Percentiles rank a stretch among this genome's conserved stretches.
phyloP scores from a whole-genome alignment of 2,113 vertebrate species.

The Laterallus jamaicensis region DNA sequence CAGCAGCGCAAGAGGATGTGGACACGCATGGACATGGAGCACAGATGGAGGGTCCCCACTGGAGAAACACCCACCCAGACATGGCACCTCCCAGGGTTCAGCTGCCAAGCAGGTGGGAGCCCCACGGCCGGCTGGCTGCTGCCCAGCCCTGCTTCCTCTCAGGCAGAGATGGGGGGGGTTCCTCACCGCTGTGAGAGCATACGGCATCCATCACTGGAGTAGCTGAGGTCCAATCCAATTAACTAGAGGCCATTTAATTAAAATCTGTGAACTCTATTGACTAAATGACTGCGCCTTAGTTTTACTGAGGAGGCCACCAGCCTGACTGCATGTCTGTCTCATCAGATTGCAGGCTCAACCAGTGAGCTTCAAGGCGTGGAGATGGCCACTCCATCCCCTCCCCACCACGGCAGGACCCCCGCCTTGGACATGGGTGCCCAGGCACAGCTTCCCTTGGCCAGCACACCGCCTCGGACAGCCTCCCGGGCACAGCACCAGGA shows the following conservation, averaged over 20 bases:
- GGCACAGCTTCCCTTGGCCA: fast-evolving
- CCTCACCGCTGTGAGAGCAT: fast-evolving
- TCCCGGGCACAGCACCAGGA: neutral
- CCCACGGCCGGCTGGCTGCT: fast-evolving
- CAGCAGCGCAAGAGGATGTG: fast-evolving
- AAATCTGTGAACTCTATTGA: neutral
- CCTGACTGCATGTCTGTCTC: fast-evolving
- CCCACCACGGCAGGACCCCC: neutral
- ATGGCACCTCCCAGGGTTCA: too few relatives aligned
- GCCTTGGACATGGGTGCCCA: neutral
- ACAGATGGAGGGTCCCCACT: fast-evolving
- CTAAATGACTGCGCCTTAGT: neutral
- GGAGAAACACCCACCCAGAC: fast-evolving
- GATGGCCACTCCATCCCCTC: neutral
- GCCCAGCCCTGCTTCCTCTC: fast-evolving
- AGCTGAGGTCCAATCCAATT: conserved; percentile 15
- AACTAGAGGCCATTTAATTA: conserved; percentile 49
- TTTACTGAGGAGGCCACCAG: neutral
- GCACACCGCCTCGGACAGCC: neutral
- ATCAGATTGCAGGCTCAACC: neutral
- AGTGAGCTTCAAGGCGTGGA: fast-evolving
- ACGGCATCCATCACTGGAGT: neutral
- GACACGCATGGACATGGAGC: neutral
- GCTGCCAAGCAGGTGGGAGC: neutral
- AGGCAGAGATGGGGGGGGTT: fast-evolving